phyloP scores from a whole-genome alignment of 2,113 vertebrate species.

The Erinaceus europaeus region DNA sequence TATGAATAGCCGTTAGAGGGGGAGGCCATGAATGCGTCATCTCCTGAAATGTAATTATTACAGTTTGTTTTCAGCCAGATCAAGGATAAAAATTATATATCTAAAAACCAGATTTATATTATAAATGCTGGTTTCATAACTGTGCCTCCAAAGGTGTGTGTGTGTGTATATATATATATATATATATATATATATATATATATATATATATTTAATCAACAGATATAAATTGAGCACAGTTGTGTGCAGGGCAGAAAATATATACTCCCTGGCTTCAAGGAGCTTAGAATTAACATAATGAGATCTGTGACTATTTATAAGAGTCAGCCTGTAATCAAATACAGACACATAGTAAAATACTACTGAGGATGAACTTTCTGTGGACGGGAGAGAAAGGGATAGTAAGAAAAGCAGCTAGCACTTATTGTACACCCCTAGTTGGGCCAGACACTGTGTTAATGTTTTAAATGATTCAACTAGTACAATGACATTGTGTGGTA shows the following conservation, averaged over 20 bases:
- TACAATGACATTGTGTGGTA: conserved; percentile 53
- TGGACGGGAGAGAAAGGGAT: not conserved
- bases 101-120: conserved; percentile 70
- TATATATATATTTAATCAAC: conserved; percentile 41
- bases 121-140: conserved; percentile 66
- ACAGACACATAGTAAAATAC: not conserved
- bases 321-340: conserved; percentile 27
- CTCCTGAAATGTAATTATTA: conserved; percentile 88
- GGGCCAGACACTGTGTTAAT: conserved; percentile 12
- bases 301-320: not conserved
- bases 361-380: not conserved
- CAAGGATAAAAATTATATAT: conserved; percentile 68
- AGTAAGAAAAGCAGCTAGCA: conserved; percentile 22
- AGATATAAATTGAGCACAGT: conserved; percentile 48
- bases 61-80: conserved; percentile 72
- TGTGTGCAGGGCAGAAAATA: conserved; percentile 44
- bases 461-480: conserved; percentile 29
- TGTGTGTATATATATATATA: too few relatives aligned
- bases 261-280: conserved; percentile 11
- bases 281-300: conserved; percentile 13
- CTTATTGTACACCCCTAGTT: not conserved
- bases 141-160: conserved; percentile 42
- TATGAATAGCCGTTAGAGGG: conserved; percentile 98
- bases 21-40: conserved; percentile 99
- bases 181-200: too few relatives aligned